A percentile compares a stretch with the other conserved stretches of the same genome.
Conservation (phyloP, 1,140 invertebrate genomes). For the Drosophila ambigua region DNA sequence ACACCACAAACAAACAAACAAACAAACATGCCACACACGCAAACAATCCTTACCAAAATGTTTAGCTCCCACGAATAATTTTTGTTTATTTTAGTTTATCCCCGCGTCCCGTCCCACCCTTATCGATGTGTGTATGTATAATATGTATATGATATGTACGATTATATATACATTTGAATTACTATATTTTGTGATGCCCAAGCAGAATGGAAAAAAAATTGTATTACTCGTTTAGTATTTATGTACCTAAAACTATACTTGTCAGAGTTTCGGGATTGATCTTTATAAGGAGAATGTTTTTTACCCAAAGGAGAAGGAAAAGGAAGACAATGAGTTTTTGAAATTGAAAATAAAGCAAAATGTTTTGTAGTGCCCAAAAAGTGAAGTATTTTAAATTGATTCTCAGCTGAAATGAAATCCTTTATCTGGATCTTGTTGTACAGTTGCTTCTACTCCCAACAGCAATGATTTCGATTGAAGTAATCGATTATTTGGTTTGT, state of each 20-base stretch:
- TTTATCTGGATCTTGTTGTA: too few species aligned
- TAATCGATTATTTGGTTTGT: too few species aligned
- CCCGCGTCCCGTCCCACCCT: conserved; percentile 6
- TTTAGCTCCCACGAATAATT: conserved; percentile 29
- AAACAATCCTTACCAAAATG: conserved; percentile 51
- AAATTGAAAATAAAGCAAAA: conserved; percentile 60
- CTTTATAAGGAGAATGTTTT: conserved; percentile 41
- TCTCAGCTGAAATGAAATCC: too few species aligned
- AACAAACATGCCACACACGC: conserved; percentile 23
- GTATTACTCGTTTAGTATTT: conserved; percentile 77
- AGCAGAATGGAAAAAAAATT: conserved; percentile 52
- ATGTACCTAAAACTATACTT: conserved; percentile 54
- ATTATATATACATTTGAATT: conserved; percentile 37
- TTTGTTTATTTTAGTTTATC: conserved; percentile 29
- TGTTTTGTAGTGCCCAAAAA: conserved; percentile 70
- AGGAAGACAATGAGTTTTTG: conserved; percentile 31
- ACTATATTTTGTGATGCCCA: conserved; percentile 52
- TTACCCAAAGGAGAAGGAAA: conserved; percentile 11
- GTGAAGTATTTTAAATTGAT: background rate
- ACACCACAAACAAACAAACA: background rate
- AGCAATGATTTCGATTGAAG: too few species aligned
- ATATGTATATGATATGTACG: conserved; percentile 34
- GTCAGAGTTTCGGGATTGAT: conserved; percentile 45
- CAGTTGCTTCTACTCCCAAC: too few species aligned
- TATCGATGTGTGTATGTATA: conserved; percentile 39